Evolutionary conservation across 2,797 vertebrate species (phyloP).

Genomic region (Gymnopithys bicolor): DNA sequence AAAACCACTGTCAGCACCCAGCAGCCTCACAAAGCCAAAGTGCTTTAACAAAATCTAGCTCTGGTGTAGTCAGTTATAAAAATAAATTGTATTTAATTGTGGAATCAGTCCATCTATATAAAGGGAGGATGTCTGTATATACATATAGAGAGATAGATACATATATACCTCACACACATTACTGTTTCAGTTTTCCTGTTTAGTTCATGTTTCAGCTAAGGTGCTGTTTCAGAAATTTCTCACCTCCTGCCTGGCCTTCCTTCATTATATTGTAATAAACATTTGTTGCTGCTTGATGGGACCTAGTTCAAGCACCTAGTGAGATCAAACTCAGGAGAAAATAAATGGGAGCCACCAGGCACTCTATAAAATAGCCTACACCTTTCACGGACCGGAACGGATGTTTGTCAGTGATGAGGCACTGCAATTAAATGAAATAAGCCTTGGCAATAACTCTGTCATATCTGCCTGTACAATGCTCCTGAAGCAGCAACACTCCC

Average conservation of each 20-base stretch:
- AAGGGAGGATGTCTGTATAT: too few relatives aligned
- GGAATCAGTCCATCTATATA: neutral
- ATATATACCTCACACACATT: neutral
- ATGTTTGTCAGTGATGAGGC: neutral
- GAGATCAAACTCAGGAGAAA: neutral
- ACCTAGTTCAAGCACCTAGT: neutral
- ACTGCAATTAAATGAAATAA: constrained; percentile 37
- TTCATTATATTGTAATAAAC: neutral
- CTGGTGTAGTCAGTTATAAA: neutral
- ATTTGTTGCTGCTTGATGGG: neutral
- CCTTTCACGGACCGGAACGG: neutral
- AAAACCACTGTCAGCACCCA: neutral
- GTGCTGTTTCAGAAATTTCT: neutral
- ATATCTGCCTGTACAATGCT: constrained; percentile 3
- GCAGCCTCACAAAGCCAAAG: neutral
- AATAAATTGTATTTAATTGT: neutral
- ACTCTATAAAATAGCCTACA: neutral
- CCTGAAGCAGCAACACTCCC: neutral
- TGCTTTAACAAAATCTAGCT: neutral
- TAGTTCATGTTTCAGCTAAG: neutral
- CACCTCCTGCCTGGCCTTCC: neutral
- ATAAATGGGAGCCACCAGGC: neutral
- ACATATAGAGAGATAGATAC: fast-evolving
- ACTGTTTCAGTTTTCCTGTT: neutral
- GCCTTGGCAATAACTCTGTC: constrained; percentile 2